Conservation (phyloP, 2,888 invertebrate genomes). For the Lasioglossum zephyrum region DNA sequence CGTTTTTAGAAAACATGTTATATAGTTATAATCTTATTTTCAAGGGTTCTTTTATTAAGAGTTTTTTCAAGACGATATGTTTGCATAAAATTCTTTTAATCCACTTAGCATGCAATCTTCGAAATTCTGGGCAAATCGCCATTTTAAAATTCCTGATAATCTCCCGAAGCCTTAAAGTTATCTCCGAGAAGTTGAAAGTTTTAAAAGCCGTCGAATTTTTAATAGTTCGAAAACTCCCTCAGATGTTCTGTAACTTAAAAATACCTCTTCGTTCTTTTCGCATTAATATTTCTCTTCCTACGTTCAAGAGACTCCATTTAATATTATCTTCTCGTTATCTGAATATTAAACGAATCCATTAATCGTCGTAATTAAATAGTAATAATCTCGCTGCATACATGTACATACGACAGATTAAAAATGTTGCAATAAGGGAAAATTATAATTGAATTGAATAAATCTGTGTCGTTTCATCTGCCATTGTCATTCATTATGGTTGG, state of each 20-base stretch:
- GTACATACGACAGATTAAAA: neutral
- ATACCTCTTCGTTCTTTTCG: neutral
- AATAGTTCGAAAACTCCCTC: neutral
- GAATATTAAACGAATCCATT: neutral
- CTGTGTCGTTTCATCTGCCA: neutral
- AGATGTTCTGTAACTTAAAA: neutral
- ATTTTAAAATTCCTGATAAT: neutral
- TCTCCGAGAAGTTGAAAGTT: neutral
- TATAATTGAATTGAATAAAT: neutral
- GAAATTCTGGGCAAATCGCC: neutral
- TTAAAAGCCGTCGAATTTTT: slow-evolving; percentile 1
- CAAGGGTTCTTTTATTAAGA: neutral
- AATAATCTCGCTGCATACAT: neutral
- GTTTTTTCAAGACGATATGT: too few species aligned
- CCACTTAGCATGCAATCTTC: neutral
- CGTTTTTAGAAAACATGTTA: too few species aligned
- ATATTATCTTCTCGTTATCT: neutral
- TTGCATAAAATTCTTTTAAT: neutral
- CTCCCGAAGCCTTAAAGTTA: neutral
- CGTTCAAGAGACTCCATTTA: neutral
- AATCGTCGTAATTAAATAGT: neutral
- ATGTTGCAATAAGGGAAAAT: neutral
- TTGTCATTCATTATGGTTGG: neutral
- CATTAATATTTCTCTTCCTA: neutral
- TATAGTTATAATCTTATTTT: neutral